Evolutionary conservation across 2,113 vertebrate species (phyloP), one percentile per base, ranked within the genome.

Genomic region (Lota lota): DNA sequence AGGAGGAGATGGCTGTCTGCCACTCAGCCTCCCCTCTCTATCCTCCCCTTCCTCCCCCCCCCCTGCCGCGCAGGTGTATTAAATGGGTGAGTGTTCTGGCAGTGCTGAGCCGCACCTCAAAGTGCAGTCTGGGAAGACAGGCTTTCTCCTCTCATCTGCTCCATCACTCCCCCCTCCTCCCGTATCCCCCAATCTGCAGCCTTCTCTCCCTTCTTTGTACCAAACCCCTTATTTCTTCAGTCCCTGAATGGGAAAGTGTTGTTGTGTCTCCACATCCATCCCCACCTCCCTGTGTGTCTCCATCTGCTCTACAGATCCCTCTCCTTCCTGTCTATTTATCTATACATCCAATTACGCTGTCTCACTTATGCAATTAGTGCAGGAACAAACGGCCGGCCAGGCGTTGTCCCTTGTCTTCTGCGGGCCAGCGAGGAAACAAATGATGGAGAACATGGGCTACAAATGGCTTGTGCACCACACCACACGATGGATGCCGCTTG

Each of bases 361-460:
- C 88, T 88, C 82, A 84, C 85, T 90, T 87, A 85, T 84, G 84
- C 85, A 90, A 90, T 91, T 91, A 91, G 86, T 1, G 22, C 82
- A 81, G 70, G 87, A 90, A 90, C 88, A 90, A 91, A 90, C 88
- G 85, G 79, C 79, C 79, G 79, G 75, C 69, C 64, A 76, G 69
- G 84, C 79, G 73, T 69, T 68, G 72, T 79, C 79, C 24, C 78
- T 78, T 75, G 76, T 54, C 1, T n/a, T n/a, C 2, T 75, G 69
- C 80, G 75, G 75, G 76, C 78, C 84, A 79, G 77, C 70, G 74
- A 88, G 84, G 87, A 89, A 91, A 90, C 90, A 91, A 90, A 92
- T 91, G 88, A 90, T 86, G 76, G 83, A 81, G 86, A 90, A 91
- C 90, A 91, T 88, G 90, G 85, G 88, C 83, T 87, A 89, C 83